phyloP scores from a whole-genome alignment of 2,888 invertebrate genomes.

The Pharmacophagus antenor region DNA sequence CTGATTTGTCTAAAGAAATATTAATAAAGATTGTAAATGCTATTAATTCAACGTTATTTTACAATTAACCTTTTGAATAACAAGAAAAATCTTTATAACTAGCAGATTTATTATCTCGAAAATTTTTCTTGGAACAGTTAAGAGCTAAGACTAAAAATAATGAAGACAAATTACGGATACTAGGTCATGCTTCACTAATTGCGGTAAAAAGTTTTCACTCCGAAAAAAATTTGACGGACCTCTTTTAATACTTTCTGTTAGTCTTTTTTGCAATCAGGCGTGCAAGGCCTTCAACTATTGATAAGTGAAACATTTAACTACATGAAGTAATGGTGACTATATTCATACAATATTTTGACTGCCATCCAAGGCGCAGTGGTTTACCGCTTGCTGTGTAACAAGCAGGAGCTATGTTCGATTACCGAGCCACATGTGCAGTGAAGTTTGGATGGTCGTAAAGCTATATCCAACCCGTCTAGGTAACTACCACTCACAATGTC shows the following conservation, averaged over 20 bases:
- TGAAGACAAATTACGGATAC: constrained; percentile 15
- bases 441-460: too few relatives aligned
- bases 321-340: too few relatives aligned
- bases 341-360: too few relatives aligned
- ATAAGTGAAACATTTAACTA: too few relatives aligned
- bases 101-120: neutral
- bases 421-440: too few relatives aligned
- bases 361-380: too few relatives aligned
- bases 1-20: too few relatives aligned
- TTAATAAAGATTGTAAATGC: neutral
- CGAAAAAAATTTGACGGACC: neutral
- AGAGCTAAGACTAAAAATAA: constrained; percentile 14
- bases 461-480: too few relatives aligned
- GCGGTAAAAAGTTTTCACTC: neutral
- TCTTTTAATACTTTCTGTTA: neutral
- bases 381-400: too few relatives aligned
- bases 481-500: too few relatives aligned
- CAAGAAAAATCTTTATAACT: neutral
- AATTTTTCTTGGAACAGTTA: constrained; percentile 11
- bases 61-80: neutral
- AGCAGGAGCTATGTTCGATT: too few relatives aligned
- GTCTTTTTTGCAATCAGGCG: neutral
- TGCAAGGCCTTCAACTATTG: neutral
- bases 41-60: neutral
- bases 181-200: constrained; percentile 12